Percentiles rank a stretch among this genome's conserved stretches.
phyloP scores from a whole-genome alignment of 1,140 invertebrate genomes.

The Chelonus insularis region DNA sequence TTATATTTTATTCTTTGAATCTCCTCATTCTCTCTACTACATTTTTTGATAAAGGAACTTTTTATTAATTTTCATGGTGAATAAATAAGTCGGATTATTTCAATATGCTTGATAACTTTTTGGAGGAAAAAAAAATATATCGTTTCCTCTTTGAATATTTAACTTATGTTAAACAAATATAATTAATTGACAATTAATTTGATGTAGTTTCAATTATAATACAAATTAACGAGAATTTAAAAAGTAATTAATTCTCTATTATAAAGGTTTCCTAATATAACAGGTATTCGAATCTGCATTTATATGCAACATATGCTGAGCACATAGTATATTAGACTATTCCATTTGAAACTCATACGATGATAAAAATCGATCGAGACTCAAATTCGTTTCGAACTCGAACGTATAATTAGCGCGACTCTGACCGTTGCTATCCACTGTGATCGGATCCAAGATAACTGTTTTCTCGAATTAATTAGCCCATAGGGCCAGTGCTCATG shows the following conservation, averaged over 20 bases:
- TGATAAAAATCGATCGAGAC: constrained; percentile 30
- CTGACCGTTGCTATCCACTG: constrained; percentile 9
- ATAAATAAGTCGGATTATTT: too few relatives aligned
- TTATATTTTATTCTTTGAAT: background rate
- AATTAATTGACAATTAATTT: too few relatives aligned
- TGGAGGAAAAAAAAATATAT: too few relatives aligned
- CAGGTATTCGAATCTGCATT: background rate
- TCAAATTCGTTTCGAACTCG: constrained; percentile 28
- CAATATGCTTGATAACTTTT: too few relatives aligned
- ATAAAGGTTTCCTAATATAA: background rate
- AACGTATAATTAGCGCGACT: constrained; percentile 35
- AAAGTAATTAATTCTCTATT: background rate
- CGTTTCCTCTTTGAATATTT: too few relatives aligned
- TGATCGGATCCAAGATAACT: constrained; percentile 16
- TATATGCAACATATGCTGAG: background rate
- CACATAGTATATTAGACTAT: background rate
- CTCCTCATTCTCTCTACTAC: background rate
- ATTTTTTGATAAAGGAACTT: background rate
- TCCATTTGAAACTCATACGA: constrained; percentile 5
- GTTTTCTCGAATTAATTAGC: constrained; percentile 26
- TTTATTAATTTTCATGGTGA: too few relatives aligned
- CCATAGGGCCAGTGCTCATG: constrained; percentile 18
- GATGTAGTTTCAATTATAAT: too few relatives aligned
- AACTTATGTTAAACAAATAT: too few relatives aligned
- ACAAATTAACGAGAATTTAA: too few relatives aligned